phyloP scores from a whole-genome alignment of 1,140 invertebrate species.

The Homalodisca vitripennis region DNA sequence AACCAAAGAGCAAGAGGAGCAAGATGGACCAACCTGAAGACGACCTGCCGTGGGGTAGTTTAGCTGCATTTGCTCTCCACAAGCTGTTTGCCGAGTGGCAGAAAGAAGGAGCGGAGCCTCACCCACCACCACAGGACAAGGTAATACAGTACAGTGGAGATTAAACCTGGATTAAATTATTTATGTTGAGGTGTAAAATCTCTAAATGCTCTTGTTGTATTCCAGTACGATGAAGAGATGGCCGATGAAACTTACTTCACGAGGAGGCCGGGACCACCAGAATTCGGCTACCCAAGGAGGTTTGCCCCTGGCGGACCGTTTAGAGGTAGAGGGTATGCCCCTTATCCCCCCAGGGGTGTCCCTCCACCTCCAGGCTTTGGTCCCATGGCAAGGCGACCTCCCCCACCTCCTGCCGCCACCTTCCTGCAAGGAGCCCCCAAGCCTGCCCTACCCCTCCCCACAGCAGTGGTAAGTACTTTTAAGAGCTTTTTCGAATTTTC shows the following conservation, averaged over 20 bases:
- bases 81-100: conserved; percentile 76
- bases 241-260: conserved; percentile 29
- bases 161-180: too few species aligned
- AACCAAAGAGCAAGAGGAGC: neutral
- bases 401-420: neutral
- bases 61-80: conserved; percentile 72
- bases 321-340: neutral
- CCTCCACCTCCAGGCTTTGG: conserved; percentile 29
- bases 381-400: conserved; percentile 43
- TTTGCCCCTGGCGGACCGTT: neutral
- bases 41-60: conserved; percentile 70
- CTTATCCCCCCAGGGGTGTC: neutral
- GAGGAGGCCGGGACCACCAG: conserved; percentile 31
- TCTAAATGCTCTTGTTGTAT: neutral
- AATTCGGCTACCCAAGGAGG: neutral
- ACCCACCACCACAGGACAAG: conserved; percentile 49
- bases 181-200: too few species aligned
- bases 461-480: neutral
- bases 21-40: conserved; percentile 48
- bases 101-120: conserved; percentile 61
- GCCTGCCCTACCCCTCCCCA: neutral
- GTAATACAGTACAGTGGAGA: too few species aligned
- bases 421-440: neutral
- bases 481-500: too few species aligned
- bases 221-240: conserved; percentile 44